Conservation (phyloP, 2,797 vertebrate species). For the Parauchenoglanis punctatus region DNA sequence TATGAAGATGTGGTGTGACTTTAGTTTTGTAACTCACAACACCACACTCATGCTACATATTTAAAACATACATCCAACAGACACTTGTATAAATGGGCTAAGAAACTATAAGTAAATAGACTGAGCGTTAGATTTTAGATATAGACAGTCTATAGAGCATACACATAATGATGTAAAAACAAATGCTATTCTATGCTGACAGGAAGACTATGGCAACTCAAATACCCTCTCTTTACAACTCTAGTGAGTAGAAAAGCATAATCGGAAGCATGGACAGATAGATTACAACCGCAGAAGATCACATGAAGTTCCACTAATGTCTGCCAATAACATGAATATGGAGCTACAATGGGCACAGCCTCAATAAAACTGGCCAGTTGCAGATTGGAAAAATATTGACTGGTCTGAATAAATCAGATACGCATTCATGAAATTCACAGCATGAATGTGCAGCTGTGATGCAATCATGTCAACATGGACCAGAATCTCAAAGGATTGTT, state of each 20-base stretch:
- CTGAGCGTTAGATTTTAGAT: background rate
- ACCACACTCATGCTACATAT: background rate
- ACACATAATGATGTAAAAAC: background rate
- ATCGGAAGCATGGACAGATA: background rate
- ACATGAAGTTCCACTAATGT: background rate
- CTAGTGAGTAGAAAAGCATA: background rate
- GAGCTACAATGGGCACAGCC: background rate
- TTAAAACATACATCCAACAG: background rate
- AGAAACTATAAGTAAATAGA: background rate
- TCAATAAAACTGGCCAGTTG: background rate
- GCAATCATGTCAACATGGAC: background rate
- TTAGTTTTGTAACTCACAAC: background rate
- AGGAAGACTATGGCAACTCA: background rate
- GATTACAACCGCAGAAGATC: background rate
- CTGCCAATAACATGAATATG: background rate
- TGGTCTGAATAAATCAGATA: background rate
- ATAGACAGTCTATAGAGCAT: background rate
- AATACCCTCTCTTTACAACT: background rate
- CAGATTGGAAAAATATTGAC: background rate
- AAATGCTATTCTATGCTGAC: background rate
- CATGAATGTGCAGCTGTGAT: background rate
- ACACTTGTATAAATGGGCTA: background rate
- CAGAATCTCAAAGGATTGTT: background rate
- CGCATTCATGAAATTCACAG: background rate
- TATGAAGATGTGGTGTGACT: too few species aligned